Evolutionary conservation across 2,888 invertebrate genomes (phyloP).

Genomic region (Nomada hirtipes): DNA sequence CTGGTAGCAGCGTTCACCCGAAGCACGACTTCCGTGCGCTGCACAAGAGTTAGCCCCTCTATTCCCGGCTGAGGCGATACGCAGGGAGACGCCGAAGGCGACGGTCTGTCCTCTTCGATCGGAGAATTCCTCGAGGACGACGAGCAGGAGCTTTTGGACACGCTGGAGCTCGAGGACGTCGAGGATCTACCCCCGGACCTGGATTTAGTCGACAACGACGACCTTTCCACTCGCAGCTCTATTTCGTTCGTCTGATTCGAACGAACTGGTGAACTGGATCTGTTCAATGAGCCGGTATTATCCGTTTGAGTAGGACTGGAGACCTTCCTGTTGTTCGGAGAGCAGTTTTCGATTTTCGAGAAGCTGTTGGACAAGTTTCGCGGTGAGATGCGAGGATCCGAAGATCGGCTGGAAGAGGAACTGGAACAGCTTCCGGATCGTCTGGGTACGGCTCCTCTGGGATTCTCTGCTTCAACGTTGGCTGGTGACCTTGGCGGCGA

Average conservation of each 20-base stretch:
- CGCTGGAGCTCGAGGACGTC: conserved; percentile 69
- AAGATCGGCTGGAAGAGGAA: conserved; percentile 76
- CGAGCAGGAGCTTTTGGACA: conserved; percentile 69
- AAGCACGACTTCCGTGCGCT: conserved; percentile 88
- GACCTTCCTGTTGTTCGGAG: conserved; percentile 72
- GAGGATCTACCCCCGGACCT: conserved; percentile 68
- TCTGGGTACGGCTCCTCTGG: conserved; percentile 80
- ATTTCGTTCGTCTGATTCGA: conserved; percentile 62
- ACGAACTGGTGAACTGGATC: conserved; percentile 58
- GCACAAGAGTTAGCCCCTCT: conserved; percentile 86
- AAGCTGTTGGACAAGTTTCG: conserved; percentile 63
- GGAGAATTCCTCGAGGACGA: conserved; percentile 77
- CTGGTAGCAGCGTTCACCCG: conserved; percentile 87
- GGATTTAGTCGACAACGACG: conserved; percentile 62
- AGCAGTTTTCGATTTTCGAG: conserved; percentile 59
- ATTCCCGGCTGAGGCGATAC: conserved; percentile 82
- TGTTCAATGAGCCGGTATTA: conserved; percentile 72
- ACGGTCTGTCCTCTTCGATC: conserved; percentile 66
- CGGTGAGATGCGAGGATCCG: conserved; percentile 65
- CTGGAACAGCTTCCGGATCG: conserved; percentile 79
- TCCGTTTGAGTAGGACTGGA: conserved; percentile 83
- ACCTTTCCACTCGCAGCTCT: conserved; percentile 63
- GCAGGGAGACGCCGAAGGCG: conserved; percentile 72
- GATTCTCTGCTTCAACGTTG: conserved; percentile 69
- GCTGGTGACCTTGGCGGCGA: conserved; percentile 79